Evolutionary conservation across 1,140 invertebrate genomes (phyloP).

Genomic region (Drosophila ogumai): DNA sequence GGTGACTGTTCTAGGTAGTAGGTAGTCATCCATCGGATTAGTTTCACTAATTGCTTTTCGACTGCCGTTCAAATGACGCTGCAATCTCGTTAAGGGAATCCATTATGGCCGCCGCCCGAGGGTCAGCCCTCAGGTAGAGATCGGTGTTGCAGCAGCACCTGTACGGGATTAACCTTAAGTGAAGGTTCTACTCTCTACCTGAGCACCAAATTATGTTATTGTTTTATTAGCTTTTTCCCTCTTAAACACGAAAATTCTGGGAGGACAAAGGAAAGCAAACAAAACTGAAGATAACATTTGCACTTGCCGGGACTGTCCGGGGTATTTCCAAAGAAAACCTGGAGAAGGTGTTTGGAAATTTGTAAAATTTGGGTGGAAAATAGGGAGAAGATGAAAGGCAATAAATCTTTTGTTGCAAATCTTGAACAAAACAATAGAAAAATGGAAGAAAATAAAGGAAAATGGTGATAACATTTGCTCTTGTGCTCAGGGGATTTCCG

Average conservation of each 20-base stretch:
- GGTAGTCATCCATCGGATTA: conserved; percentile 51
- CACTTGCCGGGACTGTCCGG: conserved; percentile 15
- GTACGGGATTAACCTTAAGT: conserved; percentile 70
- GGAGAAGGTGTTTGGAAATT: not conserved
- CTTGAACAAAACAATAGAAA: not conserved
- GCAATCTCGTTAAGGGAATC: conserved; percentile 69
- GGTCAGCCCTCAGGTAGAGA: conserved; percentile 57
- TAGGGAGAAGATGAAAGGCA: not conserved
- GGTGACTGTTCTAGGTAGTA: conserved; percentile 39
- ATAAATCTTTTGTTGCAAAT: conserved; percentile 17
- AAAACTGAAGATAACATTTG: conserved; percentile 30
- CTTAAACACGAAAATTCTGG: conserved; percentile 12
- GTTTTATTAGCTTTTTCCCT: conserved; percentile 70
- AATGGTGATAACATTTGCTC: not conserved
- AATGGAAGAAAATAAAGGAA: not conserved
- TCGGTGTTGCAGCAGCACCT: conserved; percentile 61
- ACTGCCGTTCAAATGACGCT: conserved; percentile 52
- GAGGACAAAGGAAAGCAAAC: conserved; percentile 38
- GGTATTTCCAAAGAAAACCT: conserved; percentile 33
- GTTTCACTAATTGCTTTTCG: conserved; percentile 62
- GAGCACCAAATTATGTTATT: conserved; percentile 68
- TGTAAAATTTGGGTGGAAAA: conserved; percentile 12
- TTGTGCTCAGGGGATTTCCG: not conserved
- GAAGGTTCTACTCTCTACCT: conserved; percentile 41
- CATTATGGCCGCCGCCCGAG: conserved; percentile 38